These are phyloP conservation scores for Balearica regulorum DNA, from an alignment of 2,797 vertebrate species.

Conservation along the genomic window DNA sequence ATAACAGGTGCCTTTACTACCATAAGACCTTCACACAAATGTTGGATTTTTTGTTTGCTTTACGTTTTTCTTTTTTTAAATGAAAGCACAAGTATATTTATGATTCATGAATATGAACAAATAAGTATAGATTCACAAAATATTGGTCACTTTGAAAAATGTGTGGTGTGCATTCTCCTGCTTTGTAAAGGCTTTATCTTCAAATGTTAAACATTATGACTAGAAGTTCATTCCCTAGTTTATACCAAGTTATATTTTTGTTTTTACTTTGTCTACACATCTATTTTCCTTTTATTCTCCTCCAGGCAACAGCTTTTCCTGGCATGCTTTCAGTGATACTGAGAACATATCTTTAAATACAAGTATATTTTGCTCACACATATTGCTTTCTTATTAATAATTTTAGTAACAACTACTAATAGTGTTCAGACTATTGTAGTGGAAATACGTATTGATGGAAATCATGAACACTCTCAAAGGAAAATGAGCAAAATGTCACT, in stretches of 20 bases:
- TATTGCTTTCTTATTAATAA: not conserved
- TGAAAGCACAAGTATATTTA: not conserved
- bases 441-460: not conserved
- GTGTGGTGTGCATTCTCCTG: not conserved
- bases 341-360: not conserved
- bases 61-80: not conserved
- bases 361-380: not conserved
- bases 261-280: not conserved
- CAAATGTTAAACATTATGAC: not conserved
- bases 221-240: not conserved
- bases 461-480: not conserved
- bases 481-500: not conserved
- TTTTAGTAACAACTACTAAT: not conserved
- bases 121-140: not conserved
- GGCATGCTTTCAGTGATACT: not conserved
- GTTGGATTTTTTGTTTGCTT: not conserved
- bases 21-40: not conserved
- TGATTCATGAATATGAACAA: not conserved
- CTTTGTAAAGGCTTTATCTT: not conserved
- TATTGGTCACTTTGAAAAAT: not conserved
- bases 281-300: not conserved
- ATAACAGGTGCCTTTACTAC: not conserved
- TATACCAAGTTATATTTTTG: not conserved
- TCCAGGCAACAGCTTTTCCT: not conserved
- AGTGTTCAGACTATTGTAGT: not conserved